Evolutionary conservation across 2,888 invertebrate genomes (phyloP).

Genomic region (Euphydryas editha): DNA sequence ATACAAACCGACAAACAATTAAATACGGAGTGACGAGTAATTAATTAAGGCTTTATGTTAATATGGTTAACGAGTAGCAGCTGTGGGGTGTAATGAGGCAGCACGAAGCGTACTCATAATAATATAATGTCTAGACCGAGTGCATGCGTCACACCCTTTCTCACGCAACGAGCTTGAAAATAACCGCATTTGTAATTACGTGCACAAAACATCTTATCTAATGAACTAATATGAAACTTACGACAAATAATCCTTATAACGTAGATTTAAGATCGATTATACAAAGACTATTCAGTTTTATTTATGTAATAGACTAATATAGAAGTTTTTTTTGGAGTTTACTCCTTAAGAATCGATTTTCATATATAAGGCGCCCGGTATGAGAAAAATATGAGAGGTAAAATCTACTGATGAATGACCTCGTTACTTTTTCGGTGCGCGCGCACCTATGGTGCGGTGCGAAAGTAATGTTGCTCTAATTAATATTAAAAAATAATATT

Average conservation of each 20-base stretch:
- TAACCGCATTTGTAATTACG: constrained; percentile 27
- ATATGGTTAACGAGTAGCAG: constrained; percentile 66
- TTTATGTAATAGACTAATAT: background rate
- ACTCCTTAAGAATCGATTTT: too few relatives aligned
- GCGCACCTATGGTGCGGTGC: too few relatives aligned
- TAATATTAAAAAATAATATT: too few relatives aligned
- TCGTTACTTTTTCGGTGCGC: too few relatives aligned
- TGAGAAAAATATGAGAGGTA: too few relatives aligned
- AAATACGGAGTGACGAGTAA: constrained; percentile 62
- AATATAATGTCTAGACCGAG: constrained; percentile 67
- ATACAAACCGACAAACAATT: constrained; percentile 51
- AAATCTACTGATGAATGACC: too few relatives aligned
- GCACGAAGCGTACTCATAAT: constrained; percentile 48
- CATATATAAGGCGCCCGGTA: too few relatives aligned
- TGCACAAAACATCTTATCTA: constrained; percentile 24
- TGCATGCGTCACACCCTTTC: constrained; percentile 73
- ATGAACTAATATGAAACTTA: constrained; percentile 24
- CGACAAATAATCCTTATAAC: constrained; percentile 7
- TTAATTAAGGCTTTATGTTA: constrained; percentile 72
- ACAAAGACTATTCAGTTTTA: background rate
- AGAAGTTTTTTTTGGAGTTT: too few relatives aligned
- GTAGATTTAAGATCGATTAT: background rate
- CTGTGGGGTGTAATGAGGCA: constrained; percentile 67
- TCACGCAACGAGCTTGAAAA: constrained; percentile 69
- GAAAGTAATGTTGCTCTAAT: too few relatives aligned